phyloP scores from a whole-genome alignment of 1,140 invertebrate species.

The Lycorma delicatula region DNA sequence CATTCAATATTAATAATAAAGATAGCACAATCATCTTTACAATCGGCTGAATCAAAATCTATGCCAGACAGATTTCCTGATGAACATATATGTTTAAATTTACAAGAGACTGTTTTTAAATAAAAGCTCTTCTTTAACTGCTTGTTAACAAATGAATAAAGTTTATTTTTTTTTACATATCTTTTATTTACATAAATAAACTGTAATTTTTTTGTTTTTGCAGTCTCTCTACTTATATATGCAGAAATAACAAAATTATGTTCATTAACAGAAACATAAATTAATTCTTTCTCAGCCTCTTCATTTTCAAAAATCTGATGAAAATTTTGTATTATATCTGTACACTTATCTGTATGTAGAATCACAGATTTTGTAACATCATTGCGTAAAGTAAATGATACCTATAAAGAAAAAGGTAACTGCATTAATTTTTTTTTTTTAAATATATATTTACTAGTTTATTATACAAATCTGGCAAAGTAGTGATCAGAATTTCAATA shows the following conservation, averaged over 20 bases:
- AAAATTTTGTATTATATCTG: conserved; percentile 43
- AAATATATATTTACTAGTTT: too few species aligned
- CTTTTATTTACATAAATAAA: conserved; percentile 55
- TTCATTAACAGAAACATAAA: too few species aligned
- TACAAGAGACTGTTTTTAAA: conserved; percentile 12
- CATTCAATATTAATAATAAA: conserved; percentile 53
- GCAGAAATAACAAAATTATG: too few species aligned
- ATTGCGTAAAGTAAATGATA: conserved; percentile 51
- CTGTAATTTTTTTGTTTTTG: conserved; percentile 42
- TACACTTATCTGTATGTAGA: conserved; percentile 45
- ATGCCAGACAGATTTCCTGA: too few species aligned
- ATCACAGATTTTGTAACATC: conserved; percentile 46
- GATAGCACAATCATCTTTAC: conserved; percentile 40
- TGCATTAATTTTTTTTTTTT: too few species aligned
- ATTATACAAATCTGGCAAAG: too few species aligned
- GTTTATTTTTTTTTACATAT: conserved; percentile 42
- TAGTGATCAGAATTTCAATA: too few species aligned
- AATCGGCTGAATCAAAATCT: conserved; percentile 25
- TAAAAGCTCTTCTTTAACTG: conserved; percentile 34
- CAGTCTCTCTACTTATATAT: conserved; percentile 43
- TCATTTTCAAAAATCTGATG: too few species aligned
- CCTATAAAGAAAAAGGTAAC: too few species aligned
- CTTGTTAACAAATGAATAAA: conserved; percentile 44
- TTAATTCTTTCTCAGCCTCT: too few species aligned
- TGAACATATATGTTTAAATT: too few species aligned